Evolutionary conservation across 1,140 invertebrate species (phyloP).

Genomic region (Trissolcus basalis): DNA sequence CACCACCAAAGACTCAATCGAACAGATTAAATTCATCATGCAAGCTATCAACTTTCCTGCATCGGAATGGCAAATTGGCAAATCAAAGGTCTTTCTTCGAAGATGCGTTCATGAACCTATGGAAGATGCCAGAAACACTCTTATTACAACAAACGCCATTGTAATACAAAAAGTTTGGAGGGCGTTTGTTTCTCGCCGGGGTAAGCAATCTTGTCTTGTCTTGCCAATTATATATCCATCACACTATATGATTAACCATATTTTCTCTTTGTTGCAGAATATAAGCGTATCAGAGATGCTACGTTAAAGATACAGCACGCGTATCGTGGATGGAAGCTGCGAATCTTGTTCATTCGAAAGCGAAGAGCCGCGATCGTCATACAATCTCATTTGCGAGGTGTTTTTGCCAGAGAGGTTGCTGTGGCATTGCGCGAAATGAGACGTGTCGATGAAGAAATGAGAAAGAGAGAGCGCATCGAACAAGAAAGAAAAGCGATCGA

Average conservation of each 20-base stretch:
- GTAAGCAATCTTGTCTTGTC: conserved; percentile 69
- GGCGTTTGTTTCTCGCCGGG: conserved; percentile 79
- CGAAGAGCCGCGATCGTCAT: conserved; percentile 91
- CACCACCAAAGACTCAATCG: conserved; percentile 72
- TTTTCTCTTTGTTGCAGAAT: conserved; percentile 76
- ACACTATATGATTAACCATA: background rate
- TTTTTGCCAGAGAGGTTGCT: conserved; percentile 92
- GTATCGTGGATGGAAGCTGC: conserved; percentile 89
- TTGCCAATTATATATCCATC: background rate
- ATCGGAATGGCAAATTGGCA: conserved; percentile 94
- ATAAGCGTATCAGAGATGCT: conserved; percentile 81
- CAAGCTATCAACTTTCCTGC: conserved; percentile 79
- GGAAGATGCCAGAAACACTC: conserved; percentile 85
- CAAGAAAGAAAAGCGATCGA: conserved; percentile 80
- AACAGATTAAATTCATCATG: conserved; percentile 79
- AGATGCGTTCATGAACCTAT: conserved; percentile 90
- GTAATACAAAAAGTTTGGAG: conserved; percentile 88
- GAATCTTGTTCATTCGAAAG: conserved; percentile 88
- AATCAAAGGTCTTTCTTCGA: conserved; percentile 92
- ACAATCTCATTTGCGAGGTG: conserved; percentile 91
- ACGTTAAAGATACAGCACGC: conserved; percentile 89
- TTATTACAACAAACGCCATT: conserved; percentile 84
- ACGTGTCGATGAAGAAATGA: conserved; percentile 93
- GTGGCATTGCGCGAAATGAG: conserved; percentile 90
- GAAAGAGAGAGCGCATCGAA: conserved; percentile 84